Percentiles rank a stretch among this genome's conserved stretches.
These are phyloP conservation scores for Elachura formosa DNA, from an alignment of 2,113 vertebrate species.

Conservation along the genomic window DNA sequence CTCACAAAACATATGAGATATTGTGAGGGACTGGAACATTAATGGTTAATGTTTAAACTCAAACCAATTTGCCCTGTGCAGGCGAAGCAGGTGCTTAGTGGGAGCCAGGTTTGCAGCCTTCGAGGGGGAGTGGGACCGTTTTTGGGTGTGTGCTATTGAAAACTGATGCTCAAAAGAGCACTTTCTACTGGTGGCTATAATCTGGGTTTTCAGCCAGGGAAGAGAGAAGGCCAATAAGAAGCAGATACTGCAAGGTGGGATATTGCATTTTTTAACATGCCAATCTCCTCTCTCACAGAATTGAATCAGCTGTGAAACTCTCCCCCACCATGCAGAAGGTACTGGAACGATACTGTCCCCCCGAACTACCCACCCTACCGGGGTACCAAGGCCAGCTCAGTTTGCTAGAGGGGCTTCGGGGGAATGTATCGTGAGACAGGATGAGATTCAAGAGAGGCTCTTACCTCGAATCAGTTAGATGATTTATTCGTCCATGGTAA, in stretches of 20 bases:
- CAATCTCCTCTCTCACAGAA: neutral
- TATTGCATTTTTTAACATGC: neutral
- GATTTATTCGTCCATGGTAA: too few relatives aligned
- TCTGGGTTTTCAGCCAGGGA: neutral
- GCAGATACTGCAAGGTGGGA: neutral
- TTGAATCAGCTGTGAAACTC: neutral
- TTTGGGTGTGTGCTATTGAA: neutral
- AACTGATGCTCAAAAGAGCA: neutral
- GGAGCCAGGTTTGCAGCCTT: neutral
- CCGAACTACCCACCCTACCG: too few relatives aligned
- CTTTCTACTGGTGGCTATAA: too few relatives aligned
- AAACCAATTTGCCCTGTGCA: rapidly evolving
- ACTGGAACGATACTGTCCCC: too few relatives aligned
- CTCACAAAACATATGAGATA: neutral
- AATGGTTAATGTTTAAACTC: neutral
- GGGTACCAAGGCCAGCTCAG: too few relatives aligned
- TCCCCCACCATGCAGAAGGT: neutral
- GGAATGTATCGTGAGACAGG: too few relatives aligned
- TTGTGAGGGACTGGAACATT: neutral
- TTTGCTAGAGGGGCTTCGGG: too few relatives aligned
- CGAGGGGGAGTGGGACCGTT: rapidly evolving
- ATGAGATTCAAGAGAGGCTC: too few relatives aligned
- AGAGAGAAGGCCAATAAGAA: neutral
- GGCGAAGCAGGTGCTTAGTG: neutral
- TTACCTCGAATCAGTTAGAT: too few relatives aligned